These are phyloP conservation scores for Mus spretus DNA, from an alignment of 2,797 vertebrate genomes.

Conservation along the genomic window DNA sequence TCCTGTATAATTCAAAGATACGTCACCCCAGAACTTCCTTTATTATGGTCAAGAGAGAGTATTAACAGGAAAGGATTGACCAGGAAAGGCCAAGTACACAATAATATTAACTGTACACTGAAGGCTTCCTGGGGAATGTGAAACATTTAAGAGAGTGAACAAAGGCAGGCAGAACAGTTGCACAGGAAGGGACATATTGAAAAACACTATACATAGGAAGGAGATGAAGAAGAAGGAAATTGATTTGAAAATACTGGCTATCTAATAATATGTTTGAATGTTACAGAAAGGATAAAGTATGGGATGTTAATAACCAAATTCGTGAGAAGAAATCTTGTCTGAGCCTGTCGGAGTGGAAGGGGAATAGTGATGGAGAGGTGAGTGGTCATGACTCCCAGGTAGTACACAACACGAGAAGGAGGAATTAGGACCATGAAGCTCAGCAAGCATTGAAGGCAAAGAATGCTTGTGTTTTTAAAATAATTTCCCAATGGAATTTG, in stretches of 20 bases:
- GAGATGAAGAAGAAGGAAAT: not conserved
- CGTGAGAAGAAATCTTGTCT: not conserved
- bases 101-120: slow-evolving; percentile 38
- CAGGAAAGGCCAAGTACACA: not conserved
- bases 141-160: not conserved
- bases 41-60: slow-evolving; percentile 52
- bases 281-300: not conserved
- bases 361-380: not conserved
- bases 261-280: not conserved
- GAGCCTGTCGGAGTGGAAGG: not conserved
- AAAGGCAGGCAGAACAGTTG: slow-evolving; percentile 28
- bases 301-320: not conserved
- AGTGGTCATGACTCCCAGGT: not conserved
- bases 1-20: slow-evolving; percentile 81
- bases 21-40: slow-evolving; percentile 76
- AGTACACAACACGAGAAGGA: not conserved
- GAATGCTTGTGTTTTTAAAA: slow-evolving; percentile 4
- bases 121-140: slow-evolving; percentile 5
- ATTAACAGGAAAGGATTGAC: slow-evolving; percentile 42
- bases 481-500: not conserved
- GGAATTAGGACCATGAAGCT: not conserved
- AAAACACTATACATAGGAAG: not conserved
- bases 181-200: not conserved
- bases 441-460: not conserved
- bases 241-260: not conserved